These are phyloP conservation scores for Phylloscopus whistleri DNA, from an alignment of 2,113 vertebrate genomes.

Conservation along the genomic window DNA sequence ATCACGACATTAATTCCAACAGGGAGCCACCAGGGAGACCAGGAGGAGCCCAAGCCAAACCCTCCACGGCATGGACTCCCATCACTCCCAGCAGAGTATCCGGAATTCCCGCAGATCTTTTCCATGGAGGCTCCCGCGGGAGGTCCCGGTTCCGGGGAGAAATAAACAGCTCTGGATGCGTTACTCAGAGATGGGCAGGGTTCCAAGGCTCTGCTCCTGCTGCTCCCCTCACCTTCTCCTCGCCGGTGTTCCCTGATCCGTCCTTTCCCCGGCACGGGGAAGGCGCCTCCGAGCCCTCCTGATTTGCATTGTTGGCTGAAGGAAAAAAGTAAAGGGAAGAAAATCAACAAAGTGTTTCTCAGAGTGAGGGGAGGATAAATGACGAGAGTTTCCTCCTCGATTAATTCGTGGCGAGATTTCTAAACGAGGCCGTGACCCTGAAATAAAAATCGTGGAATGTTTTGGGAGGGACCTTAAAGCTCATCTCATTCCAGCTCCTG, in stretches of 20 bases:
- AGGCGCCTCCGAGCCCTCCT: background rate
- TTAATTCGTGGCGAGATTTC: background rate
- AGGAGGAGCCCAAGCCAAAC: background rate
- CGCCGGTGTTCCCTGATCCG: background rate
- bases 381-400: background rate
- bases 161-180: background rate
- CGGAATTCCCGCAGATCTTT: background rate
- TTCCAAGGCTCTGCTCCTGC: background rate
- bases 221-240: background rate
- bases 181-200: slow-evolving; percentile 40
- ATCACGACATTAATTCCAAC: background rate
- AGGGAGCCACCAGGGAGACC: rapidly evolving
- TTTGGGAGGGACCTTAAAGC: background rate
- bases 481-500: background rate
- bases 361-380: background rate
- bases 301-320: background rate
- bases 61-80: background rate
- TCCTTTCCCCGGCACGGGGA: rapidly evolving
- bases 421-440: too few species aligned
- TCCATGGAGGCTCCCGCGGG: background rate
- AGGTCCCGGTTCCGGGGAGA: background rate
- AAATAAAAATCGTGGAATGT: background rate
- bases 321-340: background rate
- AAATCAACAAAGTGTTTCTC: background rate
- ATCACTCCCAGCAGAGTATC: background rate